Evolutionary conservation across 2,888 invertebrate genomes (phyloP), one percentile per base, ranked within the genome.

Genomic region (Ellobium chinense): DNA sequence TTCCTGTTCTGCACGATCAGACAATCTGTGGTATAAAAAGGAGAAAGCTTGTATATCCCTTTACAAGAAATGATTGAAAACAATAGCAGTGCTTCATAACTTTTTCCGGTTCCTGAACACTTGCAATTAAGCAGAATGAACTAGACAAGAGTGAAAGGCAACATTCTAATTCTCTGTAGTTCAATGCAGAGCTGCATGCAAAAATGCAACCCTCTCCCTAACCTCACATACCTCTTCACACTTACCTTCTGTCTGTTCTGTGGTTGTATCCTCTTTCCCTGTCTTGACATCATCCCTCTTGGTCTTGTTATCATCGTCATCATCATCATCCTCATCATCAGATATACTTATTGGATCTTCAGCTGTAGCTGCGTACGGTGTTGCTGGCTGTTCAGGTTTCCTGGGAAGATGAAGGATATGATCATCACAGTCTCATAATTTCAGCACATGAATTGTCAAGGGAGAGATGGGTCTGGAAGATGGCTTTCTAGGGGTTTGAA

Each of bases 211-310:
- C 54, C n/a, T n/a, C n/a, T n/a, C n/a, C n/a, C 54, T 74, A 27
- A 36, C 63, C 63, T 14, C 36, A 4, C 34, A 27, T 18, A 60
- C 18, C n/a, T n/a, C 46, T 36, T 34, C 34, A 27, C n/a, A 18
- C 46, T 74, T 78, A 27, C 69, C 39, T 60, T 78, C 78, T 58
- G 12, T 27, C 69, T 24, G 63, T 58, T 78, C n/a, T 27, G 29
- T 29, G 31, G 27, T 2, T 75, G 81, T 2, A 68, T 77, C 46
- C 80, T n/a, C 82, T 27, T 83, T 66, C 58, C 82, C 85, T n/a
- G 84, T 80, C 36, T 82, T 73, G 37, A 84, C 85, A 34, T 76
- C 81, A 2, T 82, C 82, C 29, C 36, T 62, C 21, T 14, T 36
- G 37, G 54, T 39, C 39, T 46, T 56, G 29, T 69, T 58, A 63